phyloP scores from a whole-genome alignment of 2,888 invertebrate genomes.

The Drosophila barbarae region DNA sequence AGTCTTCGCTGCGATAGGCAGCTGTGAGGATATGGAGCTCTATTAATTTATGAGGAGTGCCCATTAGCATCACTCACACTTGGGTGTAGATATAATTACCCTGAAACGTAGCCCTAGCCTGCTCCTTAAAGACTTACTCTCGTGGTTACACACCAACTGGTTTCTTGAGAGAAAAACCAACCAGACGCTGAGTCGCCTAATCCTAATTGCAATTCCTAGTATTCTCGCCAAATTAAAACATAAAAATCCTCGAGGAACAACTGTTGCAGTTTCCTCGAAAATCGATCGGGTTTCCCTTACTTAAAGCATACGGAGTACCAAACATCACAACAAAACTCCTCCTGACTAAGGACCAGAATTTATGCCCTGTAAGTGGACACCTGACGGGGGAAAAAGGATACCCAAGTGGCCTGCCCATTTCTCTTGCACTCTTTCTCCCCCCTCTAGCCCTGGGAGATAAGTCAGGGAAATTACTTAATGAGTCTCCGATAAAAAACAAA shows the following conservation, averaged over 20 bases:
- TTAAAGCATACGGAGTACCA: slow-evolving; percentile 38
- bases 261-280: slow-evolving; percentile 57
- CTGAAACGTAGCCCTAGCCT: background rate
- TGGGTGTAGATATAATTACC: slow-evolving; percentile 1
- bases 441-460: slow-evolving; percentile 49
- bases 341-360: slow-evolving; percentile 41
- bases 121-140: slow-evolving; percentile 4
- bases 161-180: background rate
- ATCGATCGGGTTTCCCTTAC: slow-evolving; percentile 58
- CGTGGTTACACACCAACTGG: background rate
- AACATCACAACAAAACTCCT: slow-evolving; percentile 75
- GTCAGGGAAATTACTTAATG: slow-evolving; percentile 69
- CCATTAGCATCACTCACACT: slow-evolving; percentile 60
- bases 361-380: slow-evolving; percentile 62
- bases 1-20: slow-evolving; percentile 15
- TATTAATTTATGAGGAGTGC: slow-evolving; percentile 21
- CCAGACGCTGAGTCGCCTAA: slow-evolving; percentile 50
- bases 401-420: slow-evolving; percentile 51
- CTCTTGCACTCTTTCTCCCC: slow-evolving; percentile 8
- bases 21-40: slow-evolving; percentile 20
- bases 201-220: slow-evolving; percentile 39
- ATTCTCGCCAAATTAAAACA: slow-evolving; percentile 50
- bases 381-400: slow-evolving; percentile 53
- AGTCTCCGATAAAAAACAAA: slow-evolving; percentile 62
- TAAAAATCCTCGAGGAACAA: slow-evolving; percentile 43